Evolutionary conservation across 1,140 invertebrate genomes (phyloP).

Genomic region (Zelostemma sp.): DNA sequence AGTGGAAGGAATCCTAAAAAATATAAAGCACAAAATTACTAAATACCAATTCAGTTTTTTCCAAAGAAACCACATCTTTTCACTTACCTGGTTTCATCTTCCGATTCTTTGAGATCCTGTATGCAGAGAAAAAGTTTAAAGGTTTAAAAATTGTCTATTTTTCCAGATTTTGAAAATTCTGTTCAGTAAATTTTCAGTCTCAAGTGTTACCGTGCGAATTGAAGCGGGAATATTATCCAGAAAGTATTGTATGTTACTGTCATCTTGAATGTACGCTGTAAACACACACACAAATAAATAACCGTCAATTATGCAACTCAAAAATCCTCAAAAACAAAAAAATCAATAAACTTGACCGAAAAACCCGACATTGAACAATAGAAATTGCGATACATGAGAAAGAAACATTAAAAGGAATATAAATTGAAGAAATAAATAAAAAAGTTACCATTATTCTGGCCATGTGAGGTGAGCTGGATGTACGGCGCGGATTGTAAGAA

Average conservation of each 20-base stretch:
- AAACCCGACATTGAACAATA: too few relatives aligned
- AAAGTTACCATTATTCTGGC: conserved; percentile 66
- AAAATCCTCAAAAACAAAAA: too few relatives aligned
- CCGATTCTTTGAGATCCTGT: neutral
- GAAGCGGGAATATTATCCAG: conserved; percentile 74
- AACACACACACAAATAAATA: conserved; percentile 40
- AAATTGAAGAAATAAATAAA: conserved; percentile 5
- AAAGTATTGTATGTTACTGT: conserved; percentile 78
- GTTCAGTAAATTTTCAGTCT: too few relatives aligned
- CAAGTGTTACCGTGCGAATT: conserved; percentile 68
- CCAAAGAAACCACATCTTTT: neutral
- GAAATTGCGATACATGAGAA: too few relatives aligned
- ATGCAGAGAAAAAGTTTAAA: conserved; percentile 1
- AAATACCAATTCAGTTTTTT: conserved; percentile 6
- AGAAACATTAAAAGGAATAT: conserved; percentile 2
- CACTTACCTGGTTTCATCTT: neutral
- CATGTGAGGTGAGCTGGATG: conserved; percentile 64
- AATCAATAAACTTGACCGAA: too few relatives aligned
- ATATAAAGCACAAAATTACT: conserved; percentile 15
- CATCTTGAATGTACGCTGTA: conserved; percentile 79
- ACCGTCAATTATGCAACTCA: too few relatives aligned
- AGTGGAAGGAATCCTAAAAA: conserved; percentile 55
- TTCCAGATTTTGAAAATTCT: too few relatives aligned
- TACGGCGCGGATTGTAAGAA: conserved; percentile 61
- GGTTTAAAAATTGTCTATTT: conserved; percentile 4